Evolutionary conservation across 2,797 vertebrate species (phyloP), one percentile per base, ranked within the genome.

Genomic region (Apodemus agrarius): DNA sequence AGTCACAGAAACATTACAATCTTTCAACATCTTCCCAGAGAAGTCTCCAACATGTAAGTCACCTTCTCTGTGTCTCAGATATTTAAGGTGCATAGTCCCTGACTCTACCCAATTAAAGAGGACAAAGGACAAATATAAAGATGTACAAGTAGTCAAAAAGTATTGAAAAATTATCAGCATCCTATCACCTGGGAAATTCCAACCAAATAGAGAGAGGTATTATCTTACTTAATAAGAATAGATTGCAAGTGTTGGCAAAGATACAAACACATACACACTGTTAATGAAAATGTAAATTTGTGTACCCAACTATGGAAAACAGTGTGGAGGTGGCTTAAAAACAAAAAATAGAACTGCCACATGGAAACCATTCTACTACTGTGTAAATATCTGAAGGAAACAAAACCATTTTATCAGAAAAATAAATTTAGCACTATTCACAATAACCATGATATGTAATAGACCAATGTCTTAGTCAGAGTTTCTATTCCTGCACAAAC

Each of bases 11-110:
- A n/a, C 67, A 6, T 74, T n/a, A 40, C 2, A 26, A 24, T 31
- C 40, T 90, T 83, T 94, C 31, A 49, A 93, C 16, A 84, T 93
- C 96, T 54, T 91, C 75, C 57, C n/a, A 87, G 12, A 4, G 22
- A 49, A 49, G 79, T 34, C 17, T 67, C 72, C 34, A 93, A 63
- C 43, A 89, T 61, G 46, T 90, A 90, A 95, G 29, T 93, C 57
- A 87, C 52, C 31, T 65, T 91, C 31, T 83, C 19, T 37, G 52
- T 49, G 8, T 87, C 74, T 82, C 34, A 93, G 83, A 97, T 82
- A 74, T 93, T 54, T 89, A 92, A 88, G 69, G 24, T 37, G 57
- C 12, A 19, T n/a, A 52, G 91, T 81, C 49, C 6, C 31, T 93
- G 69, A 52, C n/a, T 95, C n/a, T 86, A 49, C 14, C 16, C 40